Percentiles rank a stretch among this genome's conserved stretches.
Conservation (phyloP, 1,140 invertebrate genomes). For the Idris sp. region DNA sequence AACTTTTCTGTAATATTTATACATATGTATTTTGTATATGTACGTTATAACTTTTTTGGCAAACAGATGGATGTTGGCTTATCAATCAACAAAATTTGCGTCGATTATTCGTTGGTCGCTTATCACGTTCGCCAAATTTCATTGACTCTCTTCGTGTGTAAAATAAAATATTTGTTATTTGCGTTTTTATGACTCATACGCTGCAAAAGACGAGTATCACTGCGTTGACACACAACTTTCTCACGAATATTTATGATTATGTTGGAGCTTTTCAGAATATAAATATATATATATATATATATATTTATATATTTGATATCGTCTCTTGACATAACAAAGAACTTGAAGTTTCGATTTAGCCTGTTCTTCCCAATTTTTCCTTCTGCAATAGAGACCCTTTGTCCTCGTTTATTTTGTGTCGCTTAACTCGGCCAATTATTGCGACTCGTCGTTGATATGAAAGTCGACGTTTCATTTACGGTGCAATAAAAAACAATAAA, state of each 20-base stretch:
- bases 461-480: constrained; percentile 1
- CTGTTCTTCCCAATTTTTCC: no score
- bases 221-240: constrained; percentile 15
- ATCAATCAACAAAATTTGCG: neutral
- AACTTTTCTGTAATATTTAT: no score
- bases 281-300: no score
- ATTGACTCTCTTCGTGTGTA: neutral
- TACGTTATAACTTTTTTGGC: no score
- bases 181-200: constrained; percentile 8
- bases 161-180: neutral
- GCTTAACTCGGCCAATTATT: no score
- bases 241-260: constrained; percentile 11
- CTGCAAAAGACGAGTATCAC: no score
- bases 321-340: constrained; percentile 4
- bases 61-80: no score
- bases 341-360: neutral
- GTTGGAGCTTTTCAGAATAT: constrained; percentile 1
- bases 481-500: constrained; percentile 37
- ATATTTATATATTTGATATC: no score
- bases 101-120: constrained; percentile 2
- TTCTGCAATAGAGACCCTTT: no score
- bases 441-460: no score
- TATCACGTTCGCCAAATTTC: constrained; percentile 13
- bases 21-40: no score
- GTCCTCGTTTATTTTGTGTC: no score